phyloP scores from a whole-genome alignment of 2,888 invertebrate species.

The Caenorhabditis sinica region DNA sequence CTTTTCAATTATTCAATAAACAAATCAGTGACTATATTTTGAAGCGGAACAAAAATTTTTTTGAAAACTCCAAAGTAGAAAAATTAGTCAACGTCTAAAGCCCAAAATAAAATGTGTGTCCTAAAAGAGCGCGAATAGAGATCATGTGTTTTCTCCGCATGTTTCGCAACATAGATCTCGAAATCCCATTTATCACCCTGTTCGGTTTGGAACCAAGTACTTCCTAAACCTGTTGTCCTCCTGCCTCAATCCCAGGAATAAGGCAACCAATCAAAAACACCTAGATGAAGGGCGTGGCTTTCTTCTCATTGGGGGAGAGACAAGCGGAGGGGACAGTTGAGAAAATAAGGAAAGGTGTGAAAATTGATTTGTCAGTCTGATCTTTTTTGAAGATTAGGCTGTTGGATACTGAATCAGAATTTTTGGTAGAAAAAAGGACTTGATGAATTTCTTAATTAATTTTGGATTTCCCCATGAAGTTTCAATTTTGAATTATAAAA shows the following conservation, averaged over 20 bases:
- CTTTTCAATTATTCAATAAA: not conserved
- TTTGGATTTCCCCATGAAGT: too few relatives aligned
- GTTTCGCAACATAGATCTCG: slow-evolving; percentile 51
- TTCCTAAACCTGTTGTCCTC: slow-evolving; percentile 54
- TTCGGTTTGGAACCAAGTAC: slow-evolving; percentile 50
- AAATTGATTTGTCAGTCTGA: not conserved
- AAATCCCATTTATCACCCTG: slow-evolving; percentile 50
- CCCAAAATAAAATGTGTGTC: not conserved
- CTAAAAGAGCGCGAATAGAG: slow-evolving; percentile 3
- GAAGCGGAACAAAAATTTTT: too few relatives aligned
- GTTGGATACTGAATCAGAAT: too few relatives aligned
- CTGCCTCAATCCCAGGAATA: slow-evolving; percentile 44
- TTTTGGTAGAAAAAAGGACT: not conserved
- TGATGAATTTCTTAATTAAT: too few relatives aligned
- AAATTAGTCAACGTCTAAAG: too few relatives aligned
- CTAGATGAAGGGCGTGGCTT: slow-evolving; percentile 41
- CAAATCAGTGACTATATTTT: too few relatives aligned
- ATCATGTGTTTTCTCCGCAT: slow-evolving; percentile 8
- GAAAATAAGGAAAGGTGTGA: not conserved
- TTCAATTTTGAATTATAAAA: too few relatives aligned
- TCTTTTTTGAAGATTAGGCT: too few relatives aligned
- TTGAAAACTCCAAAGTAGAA: too few relatives aligned
- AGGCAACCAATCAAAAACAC: slow-evolving; percentile 61
- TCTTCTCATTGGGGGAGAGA: not conserved
- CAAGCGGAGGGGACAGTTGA: not conserved